Evolutionary conservation across 2,113 vertebrate species (phyloP), one percentile per base, ranked within the genome.

Genomic region (Chelonoidis abingdonii): DNA sequence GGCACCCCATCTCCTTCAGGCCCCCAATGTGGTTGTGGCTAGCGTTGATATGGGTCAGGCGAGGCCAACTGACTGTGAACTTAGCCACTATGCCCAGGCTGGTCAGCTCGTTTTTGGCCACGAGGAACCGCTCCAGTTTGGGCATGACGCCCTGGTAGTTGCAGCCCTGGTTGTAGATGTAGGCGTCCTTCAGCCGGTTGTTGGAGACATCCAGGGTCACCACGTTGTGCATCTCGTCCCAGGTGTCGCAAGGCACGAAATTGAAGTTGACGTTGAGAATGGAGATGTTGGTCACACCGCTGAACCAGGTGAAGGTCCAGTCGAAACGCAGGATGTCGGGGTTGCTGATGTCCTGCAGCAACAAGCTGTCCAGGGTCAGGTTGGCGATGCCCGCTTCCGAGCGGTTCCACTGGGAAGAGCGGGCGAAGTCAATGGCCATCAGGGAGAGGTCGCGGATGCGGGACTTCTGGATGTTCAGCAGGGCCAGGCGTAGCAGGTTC

Each of bases 291-390:
- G 93, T 95, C 13, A 99, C 95, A 7, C 98, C 97, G 14, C 97
- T 98, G 10, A 99, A 96, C 99, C 99, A 99, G 24, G 98, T 99
- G 88, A 99, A 99, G 80, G 98, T 98, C 98, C 99, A 99, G 97
- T 99, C 98, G 6, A 99, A 99, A 1, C 98, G 97, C 86, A 99
- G 96, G 54, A 99, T 90, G 53, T 99, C 99, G 1, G 99, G 99
- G 95, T 99, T 99, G 90, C 98, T 99, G 93, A 99, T 98, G 65
- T 99, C 98, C 98, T 84, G n/a, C 78, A 99, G 97, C 89, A 98
- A 93, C 90, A 99, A 84, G 6, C 75, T 83, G 57, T 98, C 94
- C 29, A 99, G 95, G 47, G 10, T 41, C 10, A 99, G 97, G 69
- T 98, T 80, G 13, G 93, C 97, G 59, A 97, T 95, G 87, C 97